phyloP scores from a whole-genome alignment of 2,888 invertebrate genomes.

The Drosophila mulleri region DNA sequence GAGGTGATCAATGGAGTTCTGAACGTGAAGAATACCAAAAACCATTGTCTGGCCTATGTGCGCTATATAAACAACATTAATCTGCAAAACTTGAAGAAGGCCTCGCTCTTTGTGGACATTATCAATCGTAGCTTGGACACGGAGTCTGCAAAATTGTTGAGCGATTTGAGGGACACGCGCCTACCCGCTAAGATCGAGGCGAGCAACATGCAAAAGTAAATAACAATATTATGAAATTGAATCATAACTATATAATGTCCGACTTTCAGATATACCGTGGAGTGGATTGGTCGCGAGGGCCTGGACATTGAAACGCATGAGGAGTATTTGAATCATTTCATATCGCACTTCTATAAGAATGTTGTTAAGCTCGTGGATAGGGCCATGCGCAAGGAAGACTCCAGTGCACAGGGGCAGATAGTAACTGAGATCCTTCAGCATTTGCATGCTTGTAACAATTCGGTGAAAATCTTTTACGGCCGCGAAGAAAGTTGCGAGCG shows the following conservation, averaged over 20 bases:
- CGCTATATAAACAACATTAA: slow-evolving; percentile 99
- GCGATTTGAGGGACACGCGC: slow-evolving; percentile 95
- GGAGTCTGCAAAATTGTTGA: slow-evolving; percentile 95
- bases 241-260: not conserved
- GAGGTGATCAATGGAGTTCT: slow-evolving; percentile 98
- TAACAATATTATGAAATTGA: not conserved
- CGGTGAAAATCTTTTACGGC: slow-evolving; percentile 96
- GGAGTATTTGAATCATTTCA: slow-evolving; percentile 97
- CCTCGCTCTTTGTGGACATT: slow-evolving; percentile 97
- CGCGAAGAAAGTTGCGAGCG: slow-evolving; percentile 93
- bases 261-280: slow-evolving; percentile 92
- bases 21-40: slow-evolving; percentile 96
- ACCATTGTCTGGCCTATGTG: slow-evolving; percentile 97
- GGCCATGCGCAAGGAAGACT: slow-evolving; percentile 98
- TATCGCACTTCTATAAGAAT: slow-evolving; percentile 96
- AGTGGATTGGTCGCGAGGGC: slow-evolving; percentile 98
- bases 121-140: slow-evolving; percentile 95
- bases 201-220: slow-evolving; percentile 94
- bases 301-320: slow-evolving; percentile 96
- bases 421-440: slow-evolving; percentile 97
- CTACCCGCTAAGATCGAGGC: slow-evolving; percentile 95
- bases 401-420: slow-evolving; percentile 96
- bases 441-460: slow-evolving; percentile 97
- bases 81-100: slow-evolving; percentile 96
- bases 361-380: slow-evolving; percentile 95